These are phyloP conservation scores for Varanus komodoensis DNA, from an alignment of 2,113 vertebrate species.

Conservation along the genomic window DNA sequence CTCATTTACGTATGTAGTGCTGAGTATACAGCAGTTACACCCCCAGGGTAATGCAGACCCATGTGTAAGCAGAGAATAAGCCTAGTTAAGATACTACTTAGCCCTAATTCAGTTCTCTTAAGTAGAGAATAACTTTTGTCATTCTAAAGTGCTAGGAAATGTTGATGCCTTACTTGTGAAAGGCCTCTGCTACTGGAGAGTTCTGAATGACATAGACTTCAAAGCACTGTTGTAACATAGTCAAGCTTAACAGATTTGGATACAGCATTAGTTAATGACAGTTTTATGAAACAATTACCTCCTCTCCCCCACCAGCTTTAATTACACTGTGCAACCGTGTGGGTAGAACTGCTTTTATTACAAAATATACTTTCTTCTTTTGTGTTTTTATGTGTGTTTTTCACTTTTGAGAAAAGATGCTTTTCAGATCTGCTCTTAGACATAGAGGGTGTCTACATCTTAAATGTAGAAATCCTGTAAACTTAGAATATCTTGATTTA, in stretches of 20 bases:
- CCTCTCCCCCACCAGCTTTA: conserved; percentile 2
- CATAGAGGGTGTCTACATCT: too few relatives aligned
- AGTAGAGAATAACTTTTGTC: neutral
- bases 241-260: conserved; percentile 27
- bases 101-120: neutral
- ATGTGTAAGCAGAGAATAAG: neutral
- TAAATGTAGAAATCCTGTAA: neutral
- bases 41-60: neutral
- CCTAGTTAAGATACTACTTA: neutral
- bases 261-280: conserved; percentile 21
- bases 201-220: neutral
- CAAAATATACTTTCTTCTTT: neutral
- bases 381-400: neutral
- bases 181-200: neutral
- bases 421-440: neutral
- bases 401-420: neutral
- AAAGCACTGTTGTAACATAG: conserved; percentile 29
- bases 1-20: neutral
- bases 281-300: conserved; percentile 24
- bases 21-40: neutral
- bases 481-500: neutral
- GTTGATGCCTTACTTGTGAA: neutral
- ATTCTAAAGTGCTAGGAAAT: neutral
- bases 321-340: neutral
- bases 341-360: neutral